These are phyloP conservation scores for Cyanoliseus patagonus DNA, from an alignment of 2,113 vertebrate genomes.

Conservation along the genomic window DNA sequence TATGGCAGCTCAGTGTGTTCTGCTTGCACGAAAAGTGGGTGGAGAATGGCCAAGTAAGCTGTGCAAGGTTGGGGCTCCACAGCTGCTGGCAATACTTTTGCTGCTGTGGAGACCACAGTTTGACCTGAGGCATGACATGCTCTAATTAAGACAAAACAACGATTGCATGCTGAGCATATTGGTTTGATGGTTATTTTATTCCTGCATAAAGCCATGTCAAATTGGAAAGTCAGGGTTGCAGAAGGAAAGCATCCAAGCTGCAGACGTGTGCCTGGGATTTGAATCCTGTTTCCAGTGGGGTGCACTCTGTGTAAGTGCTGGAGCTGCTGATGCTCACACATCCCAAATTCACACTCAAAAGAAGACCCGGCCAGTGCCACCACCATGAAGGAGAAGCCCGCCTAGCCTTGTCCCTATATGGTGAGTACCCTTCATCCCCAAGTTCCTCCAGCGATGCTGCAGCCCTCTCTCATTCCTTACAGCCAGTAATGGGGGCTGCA, in stretches of 20 bases:
- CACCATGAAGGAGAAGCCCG: not conserved
- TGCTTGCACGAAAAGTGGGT: not conserved
- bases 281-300: not conserved
- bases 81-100: not conserved
- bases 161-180: not conserved
- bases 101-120: not conserved
- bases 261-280: not conserved
- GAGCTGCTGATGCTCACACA: not conserved
- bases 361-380: not conserved
- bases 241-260: not conserved
- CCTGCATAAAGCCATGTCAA: not conserved
- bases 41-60: not conserved
- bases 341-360: not conserved
- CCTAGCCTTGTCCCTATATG: rapidly evolving
- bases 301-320: rapidly evolving
- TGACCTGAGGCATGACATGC: not conserved
- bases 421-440: rapidly evolving
- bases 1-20: not conserved
- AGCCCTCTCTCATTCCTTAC: no score
- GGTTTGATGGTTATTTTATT: not conserved
- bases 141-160: not conserved
- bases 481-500: rapidly evolving
- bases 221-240: not conserved
- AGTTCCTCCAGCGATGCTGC: no score
- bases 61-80: not conserved